Conservation (phyloP, 2,888 invertebrate genomes). For the Petrophora chlorosata region DNA sequence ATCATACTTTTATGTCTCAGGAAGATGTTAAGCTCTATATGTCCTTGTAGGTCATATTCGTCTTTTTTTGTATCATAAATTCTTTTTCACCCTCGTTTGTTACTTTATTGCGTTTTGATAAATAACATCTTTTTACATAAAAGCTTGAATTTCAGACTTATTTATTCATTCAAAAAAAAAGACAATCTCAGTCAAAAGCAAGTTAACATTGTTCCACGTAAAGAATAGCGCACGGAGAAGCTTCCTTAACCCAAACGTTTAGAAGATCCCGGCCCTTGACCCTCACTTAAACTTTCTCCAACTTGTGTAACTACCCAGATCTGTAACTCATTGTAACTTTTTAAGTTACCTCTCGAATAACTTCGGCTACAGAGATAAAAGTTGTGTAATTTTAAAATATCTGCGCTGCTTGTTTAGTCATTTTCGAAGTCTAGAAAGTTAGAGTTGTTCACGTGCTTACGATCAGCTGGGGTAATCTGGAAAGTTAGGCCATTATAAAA, state of each 20-base stretch:
- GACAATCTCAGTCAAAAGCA: not conserved
- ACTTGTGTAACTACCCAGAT: conserved; percentile 49
- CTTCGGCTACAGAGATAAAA: conserved; percentile 30
- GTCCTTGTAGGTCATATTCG: too few relatives aligned
- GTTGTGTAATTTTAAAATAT: conserved; percentile 21
- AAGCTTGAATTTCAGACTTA: too few relatives aligned
- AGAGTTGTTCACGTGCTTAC: not conserved
- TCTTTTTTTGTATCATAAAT: too few relatives aligned
- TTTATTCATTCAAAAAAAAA: too few relatives aligned
- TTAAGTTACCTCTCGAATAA: conserved; percentile 41
- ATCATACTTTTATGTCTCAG: conserved; percentile 1
- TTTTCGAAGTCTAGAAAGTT: conserved; percentile 6
- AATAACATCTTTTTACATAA: too few relatives aligned
- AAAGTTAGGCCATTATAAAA: too few relatives aligned
- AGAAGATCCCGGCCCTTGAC: conserved; percentile 62
- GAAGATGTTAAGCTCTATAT: too few relatives aligned
- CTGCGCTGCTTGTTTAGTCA: conserved; percentile 1
- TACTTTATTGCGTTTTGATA: too few relatives aligned
- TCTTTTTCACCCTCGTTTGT: too few relatives aligned
- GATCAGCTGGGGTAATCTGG: too few relatives aligned
- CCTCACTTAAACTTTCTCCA: conserved; percentile 59
- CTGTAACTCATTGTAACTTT: conserved; percentile 56
- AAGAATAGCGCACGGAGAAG: conserved; percentile 18
- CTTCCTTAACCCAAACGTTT: conserved; percentile 56
- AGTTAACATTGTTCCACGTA: not conserved